A percentile compares a stretch with the other conserved stretches of the same genome.
Evolutionary conservation across 2,113 vertebrate species (phyloP).

Genomic region (Merops nubicus): DNA sequence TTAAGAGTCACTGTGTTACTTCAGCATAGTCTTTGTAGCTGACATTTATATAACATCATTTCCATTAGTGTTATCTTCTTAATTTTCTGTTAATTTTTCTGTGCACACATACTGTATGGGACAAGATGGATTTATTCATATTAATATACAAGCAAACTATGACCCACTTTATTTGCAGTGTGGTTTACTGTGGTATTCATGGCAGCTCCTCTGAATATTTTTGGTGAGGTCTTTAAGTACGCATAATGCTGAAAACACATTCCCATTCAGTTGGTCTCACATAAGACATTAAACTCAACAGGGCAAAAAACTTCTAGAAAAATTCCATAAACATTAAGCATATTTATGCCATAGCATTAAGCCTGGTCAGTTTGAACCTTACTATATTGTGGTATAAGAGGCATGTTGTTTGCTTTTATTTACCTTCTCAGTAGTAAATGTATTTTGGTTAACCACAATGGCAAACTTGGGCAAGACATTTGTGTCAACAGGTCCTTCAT

Average conservation of each 20-base stretch:
- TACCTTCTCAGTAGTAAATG: constrained; percentile 80
- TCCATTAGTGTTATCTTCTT: constrained; percentile 42
- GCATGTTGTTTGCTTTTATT: constrained; percentile 81
- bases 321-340: constrained; percentile 76
- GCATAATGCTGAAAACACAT: constrained; percentile 73
- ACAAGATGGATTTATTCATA: constrained; percentile 39
- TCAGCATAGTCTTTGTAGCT: not conserved
- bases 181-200: constrained; percentile 59
- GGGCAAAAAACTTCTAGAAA: constrained; percentile 68
- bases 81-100: constrained; percentile 64
- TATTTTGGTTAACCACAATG: constrained; percentile 84
- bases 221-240: constrained; percentile 69
- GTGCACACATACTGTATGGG: not conserved
- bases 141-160: constrained; percentile 51
- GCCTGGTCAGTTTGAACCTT: constrained; percentile 70
- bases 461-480: constrained; percentile 78
- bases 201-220: constrained; percentile 70
- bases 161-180: constrained; percentile 50
- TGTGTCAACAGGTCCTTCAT: constrained; percentile 80
- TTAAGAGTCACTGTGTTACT: not conserved
- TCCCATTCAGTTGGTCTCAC: constrained; percentile 66
- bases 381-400: constrained; percentile 80
- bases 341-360: constrained; percentile 79
- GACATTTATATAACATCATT: not conserved
- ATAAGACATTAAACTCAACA: constrained; percentile 40